Conservation (phyloP, 2,113 vertebrate genomes). For the Carassius auratus region DNA sequence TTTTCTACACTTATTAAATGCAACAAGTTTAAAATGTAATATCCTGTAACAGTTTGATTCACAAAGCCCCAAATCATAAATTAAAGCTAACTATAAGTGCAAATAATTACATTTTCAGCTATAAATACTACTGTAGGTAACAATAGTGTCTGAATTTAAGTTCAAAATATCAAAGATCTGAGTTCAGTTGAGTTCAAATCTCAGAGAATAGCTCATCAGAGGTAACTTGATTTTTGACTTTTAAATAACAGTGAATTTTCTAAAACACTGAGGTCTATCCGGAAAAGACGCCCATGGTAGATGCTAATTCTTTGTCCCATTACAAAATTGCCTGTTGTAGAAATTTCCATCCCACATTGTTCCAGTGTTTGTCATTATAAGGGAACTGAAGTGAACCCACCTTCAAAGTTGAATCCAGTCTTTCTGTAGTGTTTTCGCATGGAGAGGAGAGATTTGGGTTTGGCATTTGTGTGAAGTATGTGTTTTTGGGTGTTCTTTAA, state of each 20-base stretch:
- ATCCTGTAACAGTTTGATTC: not conserved
- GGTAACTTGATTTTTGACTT: not conserved
- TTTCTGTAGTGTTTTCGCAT: not conserved
- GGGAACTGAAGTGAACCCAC: constrained; percentile 22
- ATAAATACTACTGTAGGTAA: not conserved
- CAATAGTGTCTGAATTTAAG: not conserved
- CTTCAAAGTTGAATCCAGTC: not conserved
- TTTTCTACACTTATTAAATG: not conserved
- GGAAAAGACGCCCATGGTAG: not conserved
- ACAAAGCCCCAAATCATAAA: not conserved
- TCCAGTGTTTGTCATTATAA: not conserved
- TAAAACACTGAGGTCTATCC: not conserved
- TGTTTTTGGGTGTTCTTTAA: constrained; percentile 20
- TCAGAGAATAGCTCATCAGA: not conserved
- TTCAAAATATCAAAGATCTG: not conserved
- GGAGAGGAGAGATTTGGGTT: not conserved
- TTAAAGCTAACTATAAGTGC: not conserved
- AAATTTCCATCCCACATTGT: not conserved
- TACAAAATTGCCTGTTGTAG: not conserved
- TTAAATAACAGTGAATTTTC: not conserved
- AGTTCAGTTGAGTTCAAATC: not conserved
- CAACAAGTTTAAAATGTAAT: not conserved
- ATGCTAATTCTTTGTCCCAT: not conserved
- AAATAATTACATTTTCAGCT: not conserved
- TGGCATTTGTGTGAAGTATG: constrained; percentile 1